These are phyloP conservation scores for Oegoconia quadripuncta DNA, from an alignment of 2,888 invertebrate genomes.

Conservation along the genomic window DNA sequence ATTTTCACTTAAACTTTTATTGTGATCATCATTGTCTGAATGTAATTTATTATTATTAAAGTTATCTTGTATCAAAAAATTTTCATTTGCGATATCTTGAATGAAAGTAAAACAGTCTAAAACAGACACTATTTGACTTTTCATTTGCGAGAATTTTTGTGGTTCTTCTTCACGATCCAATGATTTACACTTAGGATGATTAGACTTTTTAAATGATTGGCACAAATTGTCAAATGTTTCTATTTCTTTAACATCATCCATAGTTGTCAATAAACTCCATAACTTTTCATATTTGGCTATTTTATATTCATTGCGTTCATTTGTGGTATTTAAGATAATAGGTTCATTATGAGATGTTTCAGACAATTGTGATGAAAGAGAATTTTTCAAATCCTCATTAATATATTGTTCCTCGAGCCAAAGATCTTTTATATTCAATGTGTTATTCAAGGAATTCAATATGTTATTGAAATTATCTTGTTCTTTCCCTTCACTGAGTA, in stretches of 20 bases:
- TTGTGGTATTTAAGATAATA: background rate
- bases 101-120: too few species aligned
- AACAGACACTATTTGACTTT: too few species aligned
- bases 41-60: too few species aligned
- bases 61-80: too few species aligned
- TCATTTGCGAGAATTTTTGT: too few species aligned
- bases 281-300: constrained; percentile 24
- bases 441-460: constrained; percentile 75
- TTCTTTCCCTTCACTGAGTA: constrained; percentile 84
- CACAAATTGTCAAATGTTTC: constrained; percentile 37
- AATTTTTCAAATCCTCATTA: constrained; percentile 8
- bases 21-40: too few species aligned
- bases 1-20: too few species aligned
- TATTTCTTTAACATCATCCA: constrained; percentile 15
- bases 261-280: constrained; percentile 29
- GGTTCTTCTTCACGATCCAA: background rate
- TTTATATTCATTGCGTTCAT: constrained; percentile 6
- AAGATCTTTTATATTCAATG: constrained; percentile 38
- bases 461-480: constrained; percentile 76
- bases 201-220: constrained; percentile 31
- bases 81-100: too few species aligned
- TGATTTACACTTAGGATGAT: constrained; percentile 1
- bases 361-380: background rate
- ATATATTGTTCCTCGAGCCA: constrained; percentile 41
- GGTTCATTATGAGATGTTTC: background rate